Conservation (phyloP, 2,888 invertebrate genomes). For the Adela reaumurella region DNA sequence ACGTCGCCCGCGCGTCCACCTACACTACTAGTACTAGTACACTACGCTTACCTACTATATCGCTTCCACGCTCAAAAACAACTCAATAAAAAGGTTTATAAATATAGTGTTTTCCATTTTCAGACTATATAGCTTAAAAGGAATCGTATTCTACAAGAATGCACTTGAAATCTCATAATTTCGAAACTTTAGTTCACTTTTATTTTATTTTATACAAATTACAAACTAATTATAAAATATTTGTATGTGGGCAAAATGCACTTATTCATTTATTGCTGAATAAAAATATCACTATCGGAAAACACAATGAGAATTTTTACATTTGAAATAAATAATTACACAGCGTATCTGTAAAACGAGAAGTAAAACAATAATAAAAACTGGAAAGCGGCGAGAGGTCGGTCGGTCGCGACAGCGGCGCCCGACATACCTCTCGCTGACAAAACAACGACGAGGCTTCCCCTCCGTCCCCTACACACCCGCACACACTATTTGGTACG, state of each 20-base stretch:
- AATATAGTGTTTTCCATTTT: slow-evolving; percentile 30
- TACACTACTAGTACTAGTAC: slow-evolving; percentile 15
- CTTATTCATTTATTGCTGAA: slow-evolving; percentile 51
- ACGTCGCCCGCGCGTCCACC: slow-evolving; percentile 22
- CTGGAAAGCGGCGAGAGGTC: slow-evolving; percentile 20
- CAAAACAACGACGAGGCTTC: too few species aligned
- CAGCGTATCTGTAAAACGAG: slow-evolving; percentile 43
- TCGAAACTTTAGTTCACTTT: slow-evolving; percentile 40
- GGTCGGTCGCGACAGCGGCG: too few species aligned
- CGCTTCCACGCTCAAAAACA: slow-evolving; percentile 7
- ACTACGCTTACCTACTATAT: neutral
- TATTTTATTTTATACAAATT: slow-evolving; percentile 32
- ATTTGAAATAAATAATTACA: slow-evolving; percentile 50
- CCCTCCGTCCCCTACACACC: slow-evolving; percentile 10
- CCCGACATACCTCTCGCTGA: too few species aligned
- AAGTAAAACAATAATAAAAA: slow-evolving; percentile 25
- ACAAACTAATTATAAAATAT: slow-evolving; percentile 46
- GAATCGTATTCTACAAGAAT: slow-evolving; percentile 51
- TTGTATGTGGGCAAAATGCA: slow-evolving; percentile 45
- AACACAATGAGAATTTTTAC: slow-evolving; percentile 41
- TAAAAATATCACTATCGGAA: slow-evolving; percentile 56
- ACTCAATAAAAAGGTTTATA: slow-evolving; percentile 14
- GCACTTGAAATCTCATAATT: slow-evolving; percentile 54
- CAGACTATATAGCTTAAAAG: slow-evolving; percentile 53
- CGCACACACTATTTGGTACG: slow-evolving; percentile 2